Evolutionary conservation across 2,888 invertebrate species (phyloP).

Genomic region (Microctonus aethiopoides): DNA sequence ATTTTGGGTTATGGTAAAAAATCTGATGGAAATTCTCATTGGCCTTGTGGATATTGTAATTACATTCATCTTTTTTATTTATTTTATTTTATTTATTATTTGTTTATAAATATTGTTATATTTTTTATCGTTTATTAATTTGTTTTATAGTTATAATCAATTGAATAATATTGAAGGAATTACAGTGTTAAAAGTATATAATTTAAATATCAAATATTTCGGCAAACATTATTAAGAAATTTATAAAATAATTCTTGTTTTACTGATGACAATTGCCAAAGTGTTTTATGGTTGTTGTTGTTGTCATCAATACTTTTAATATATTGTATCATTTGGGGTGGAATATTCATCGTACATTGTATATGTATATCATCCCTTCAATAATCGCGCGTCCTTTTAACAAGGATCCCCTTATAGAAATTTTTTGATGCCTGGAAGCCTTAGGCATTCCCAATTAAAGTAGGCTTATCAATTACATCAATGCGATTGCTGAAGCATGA

Average conservation of each 20-base stretch:
- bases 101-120: no score
- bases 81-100: no score
- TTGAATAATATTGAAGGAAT: no score
- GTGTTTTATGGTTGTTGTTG: no score
- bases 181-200: no score
- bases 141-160: no score
- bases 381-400: conserved; percentile 3
- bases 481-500: conserved; percentile 46
- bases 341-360: background rate
- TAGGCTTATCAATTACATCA: conserved; percentile 50
- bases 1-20: background rate
- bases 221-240: no score
- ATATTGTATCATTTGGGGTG: background rate
- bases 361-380: background rate
- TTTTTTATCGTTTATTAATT: no score
- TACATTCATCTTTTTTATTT: no score
- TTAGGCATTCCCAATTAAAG: conserved; percentile 57
- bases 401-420: conserved; percentile 20
- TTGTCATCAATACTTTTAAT: background rate
- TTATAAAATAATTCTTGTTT: no score
- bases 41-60: background rate
- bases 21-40: background rate
- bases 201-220: no score
- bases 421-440: conserved; percentile 43
- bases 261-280: no score